phyloP scores from a whole-genome alignment of 2,888 invertebrate species.

The Volucella inanis region DNA sequence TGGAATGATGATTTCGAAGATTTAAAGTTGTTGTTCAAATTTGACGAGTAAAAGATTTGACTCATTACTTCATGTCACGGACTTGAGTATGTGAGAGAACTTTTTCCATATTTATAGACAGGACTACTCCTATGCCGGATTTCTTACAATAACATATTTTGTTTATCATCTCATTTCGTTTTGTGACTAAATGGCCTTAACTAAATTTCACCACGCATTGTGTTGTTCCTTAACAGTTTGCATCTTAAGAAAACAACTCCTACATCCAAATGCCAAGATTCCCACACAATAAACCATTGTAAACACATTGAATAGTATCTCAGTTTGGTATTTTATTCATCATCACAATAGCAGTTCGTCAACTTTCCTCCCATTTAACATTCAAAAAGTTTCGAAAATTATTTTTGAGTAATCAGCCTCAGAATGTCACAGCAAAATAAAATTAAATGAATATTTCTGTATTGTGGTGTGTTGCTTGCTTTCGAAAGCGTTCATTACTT shows the following conservation, averaged over 20 bases:
- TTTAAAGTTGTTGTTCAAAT: too few relatives aligned
- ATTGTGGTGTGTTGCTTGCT: background rate
- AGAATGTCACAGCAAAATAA: background rate
- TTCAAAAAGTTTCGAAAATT: background rate
- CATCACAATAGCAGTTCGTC: background rate
- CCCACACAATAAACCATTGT: too few relatives aligned
- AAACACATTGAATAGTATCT: background rate
- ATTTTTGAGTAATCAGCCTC: constrained; percentile 23
- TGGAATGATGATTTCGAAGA: too few relatives aligned
- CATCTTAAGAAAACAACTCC: too few relatives aligned
- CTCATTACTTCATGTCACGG: too few relatives aligned
- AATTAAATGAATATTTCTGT: background rate
- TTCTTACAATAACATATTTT: too few relatives aligned
- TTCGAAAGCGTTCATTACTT: constrained; percentile 32
- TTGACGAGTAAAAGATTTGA: too few relatives aligned
- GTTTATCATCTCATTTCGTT: too few relatives aligned
- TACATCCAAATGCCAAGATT: background rate
- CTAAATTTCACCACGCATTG: background rate
- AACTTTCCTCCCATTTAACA: background rate
- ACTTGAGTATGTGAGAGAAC: too few relatives aligned
- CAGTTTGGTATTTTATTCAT: constrained; percentile 16
- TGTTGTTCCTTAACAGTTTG: too few relatives aligned
- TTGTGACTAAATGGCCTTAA: background rate
- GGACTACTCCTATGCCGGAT: too few relatives aligned
- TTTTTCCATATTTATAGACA: too few relatives aligned